Percentiles rank a stretch among this genome's conserved stretches.
Conservation (phyloP, 1,140 invertebrate genomes). For the Dendroctonus ponderosae region DNA sequence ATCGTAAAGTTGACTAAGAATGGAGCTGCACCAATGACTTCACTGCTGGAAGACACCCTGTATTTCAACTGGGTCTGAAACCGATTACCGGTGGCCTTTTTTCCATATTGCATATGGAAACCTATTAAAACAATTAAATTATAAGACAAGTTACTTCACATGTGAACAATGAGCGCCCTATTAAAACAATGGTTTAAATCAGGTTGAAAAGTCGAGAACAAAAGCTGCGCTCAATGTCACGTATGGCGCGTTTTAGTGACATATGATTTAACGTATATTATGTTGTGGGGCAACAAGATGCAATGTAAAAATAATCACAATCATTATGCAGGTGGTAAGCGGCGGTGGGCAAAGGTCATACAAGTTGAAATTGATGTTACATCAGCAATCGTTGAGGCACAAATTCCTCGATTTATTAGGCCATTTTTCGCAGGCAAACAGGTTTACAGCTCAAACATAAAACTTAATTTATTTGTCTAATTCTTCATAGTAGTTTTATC, state of each 20-base stretch:
- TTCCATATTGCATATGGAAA: too few relatives aligned
- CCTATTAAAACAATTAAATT: slow-evolving; percentile 5
- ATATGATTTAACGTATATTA: slow-evolving; percentile 13
- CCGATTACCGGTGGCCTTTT: too few relatives aligned
- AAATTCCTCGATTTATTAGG: too few relatives aligned
- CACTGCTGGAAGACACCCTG: too few relatives aligned
- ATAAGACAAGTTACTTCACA: slow-evolving; percentile 2
- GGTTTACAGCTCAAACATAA: too few relatives aligned
- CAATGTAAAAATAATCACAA: slow-evolving; percentile 2
- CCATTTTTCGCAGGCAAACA: too few relatives aligned
- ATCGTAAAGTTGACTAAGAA: too few relatives aligned
- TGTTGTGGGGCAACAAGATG: slow-evolving; percentile 1
- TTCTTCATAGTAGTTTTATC: too few relatives aligned
- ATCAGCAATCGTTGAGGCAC: too few relatives aligned
- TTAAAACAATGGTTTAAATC: slow-evolving; percentile 1
- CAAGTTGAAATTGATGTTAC: background rate
- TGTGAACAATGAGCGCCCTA: background rate
- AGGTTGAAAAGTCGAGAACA: slow-evolving; percentile 6
- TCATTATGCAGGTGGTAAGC: slow-evolving; percentile 9
- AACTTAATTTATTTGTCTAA: too few relatives aligned
- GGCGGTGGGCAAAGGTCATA: background rate
- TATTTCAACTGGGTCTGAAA: too few relatives aligned
- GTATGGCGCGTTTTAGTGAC: slow-evolving; percentile 7
- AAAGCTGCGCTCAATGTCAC: slow-evolving; percentile 6
- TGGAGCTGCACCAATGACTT: too few relatives aligned